Evolutionary conservation across 2,888 invertebrate species (phyloP), one percentile per base, ranked within the genome.

Genomic region (Andrena haemorrhoa): DNA sequence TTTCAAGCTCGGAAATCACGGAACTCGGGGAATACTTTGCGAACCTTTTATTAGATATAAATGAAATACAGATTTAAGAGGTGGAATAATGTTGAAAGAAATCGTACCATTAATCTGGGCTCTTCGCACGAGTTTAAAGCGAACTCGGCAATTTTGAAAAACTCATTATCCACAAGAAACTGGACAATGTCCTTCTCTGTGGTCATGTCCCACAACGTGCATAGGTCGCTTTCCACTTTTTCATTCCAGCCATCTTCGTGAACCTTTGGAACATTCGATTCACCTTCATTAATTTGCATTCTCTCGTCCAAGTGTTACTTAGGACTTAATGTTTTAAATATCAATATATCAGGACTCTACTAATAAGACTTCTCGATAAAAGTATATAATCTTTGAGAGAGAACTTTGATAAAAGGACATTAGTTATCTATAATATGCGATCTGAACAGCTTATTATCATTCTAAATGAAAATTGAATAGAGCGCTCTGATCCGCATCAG

Each of bases 121-220:
- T 96, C 95, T 66, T 95, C 95, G 0, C 96, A 95, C 16, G 94
- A 93, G 63, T 95, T 94, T 65, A 96, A 91, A 0, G 95, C 95
- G 76, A 95, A 95, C 85, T 95, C 94, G 20, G 96, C 95, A 23
- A 97, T 94, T 74, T 96, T 95, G 4, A 97, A 94, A 78, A 96
- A 96, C 81, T 97, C 95, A 82, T 97, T 95, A 86, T 96, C 95
- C 74, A 96, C 94, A 12, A 98, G 94, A 90, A 96, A 96, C 58
- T 95, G 90, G 10, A 97, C 97, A 0, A 98, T 96, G 90, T 97
- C 97, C 84, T 95, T 95, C 87, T 98, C 97, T 0, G 96, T 95
- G 0, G 97, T 97, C 97, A 97, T 98, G 88, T 98, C 97, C 98
- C 98, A 98, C 0, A 98, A 92, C 6, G 96, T 95, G 90, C 97